Conservation (phyloP, 2,888 invertebrate genomes). For the Hypolimnas misippus region DNA sequence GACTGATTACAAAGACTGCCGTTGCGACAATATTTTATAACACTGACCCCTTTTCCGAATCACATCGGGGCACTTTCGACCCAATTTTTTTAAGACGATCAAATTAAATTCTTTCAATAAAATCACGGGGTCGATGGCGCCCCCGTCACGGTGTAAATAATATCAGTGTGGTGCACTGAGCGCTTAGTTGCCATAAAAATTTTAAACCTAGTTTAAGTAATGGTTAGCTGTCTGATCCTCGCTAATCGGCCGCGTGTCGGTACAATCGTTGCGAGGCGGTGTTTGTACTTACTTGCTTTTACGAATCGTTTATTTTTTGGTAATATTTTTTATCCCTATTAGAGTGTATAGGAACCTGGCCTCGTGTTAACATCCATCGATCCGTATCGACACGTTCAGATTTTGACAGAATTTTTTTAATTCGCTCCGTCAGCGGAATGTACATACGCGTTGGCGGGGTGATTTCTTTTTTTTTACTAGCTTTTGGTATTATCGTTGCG, state of each 20-base stretch:
- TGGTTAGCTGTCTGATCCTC: constrained; percentile 44
- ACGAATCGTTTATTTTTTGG: constrained; percentile 26
- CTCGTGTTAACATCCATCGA: not conserved
- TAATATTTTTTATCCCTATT: constrained; percentile 21
- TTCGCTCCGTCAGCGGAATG: constrained; percentile 48
- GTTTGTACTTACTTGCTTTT: constrained; percentile 38
- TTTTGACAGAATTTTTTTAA: constrained; percentile 13
- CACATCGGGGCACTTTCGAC: constrained; percentile 18
- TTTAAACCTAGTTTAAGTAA: constrained; percentile 75
- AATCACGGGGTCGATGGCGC: constrained; percentile 12
- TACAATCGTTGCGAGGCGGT: constrained; percentile 37
- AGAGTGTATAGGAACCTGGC: constrained; percentile 5
- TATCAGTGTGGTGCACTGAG: constrained; percentile 73
- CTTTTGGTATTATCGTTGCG: constrained; percentile 32
- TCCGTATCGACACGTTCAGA: constrained; percentile 15
- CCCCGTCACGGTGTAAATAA: constrained; percentile 69
- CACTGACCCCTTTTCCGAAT: constrained; percentile 39
- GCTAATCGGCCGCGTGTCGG: constrained; percentile 32
- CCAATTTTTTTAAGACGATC: not conserved
- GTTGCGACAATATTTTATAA: constrained; percentile 62
- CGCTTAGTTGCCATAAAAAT: constrained; percentile 83
- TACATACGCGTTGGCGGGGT: constrained; percentile 58
- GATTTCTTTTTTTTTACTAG: constrained; percentile 19
- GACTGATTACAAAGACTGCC: constrained; percentile 69
- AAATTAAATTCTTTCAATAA: not conserved